phyloP scores from a whole-genome alignment of 2,888 invertebrate species.

The Chrysopilus asiliformis region DNA sequence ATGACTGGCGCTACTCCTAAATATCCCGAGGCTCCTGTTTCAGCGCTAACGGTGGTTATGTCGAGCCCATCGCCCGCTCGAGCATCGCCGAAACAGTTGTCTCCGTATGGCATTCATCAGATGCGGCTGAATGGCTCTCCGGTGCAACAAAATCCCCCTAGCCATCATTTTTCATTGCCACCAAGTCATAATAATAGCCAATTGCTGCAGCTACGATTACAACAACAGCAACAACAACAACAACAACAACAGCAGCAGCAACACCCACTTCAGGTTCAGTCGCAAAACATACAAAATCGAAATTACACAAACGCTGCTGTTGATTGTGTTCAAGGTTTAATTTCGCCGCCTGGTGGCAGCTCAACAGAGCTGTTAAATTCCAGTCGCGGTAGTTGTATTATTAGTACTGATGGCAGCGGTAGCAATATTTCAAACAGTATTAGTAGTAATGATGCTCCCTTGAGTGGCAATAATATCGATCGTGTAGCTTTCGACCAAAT shows the following conservation, averaged over 20 bases:
- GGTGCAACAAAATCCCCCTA: conserved; percentile 7
- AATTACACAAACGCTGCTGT: conserved; percentile 4
- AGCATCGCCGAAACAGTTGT: conserved; percentile 10
- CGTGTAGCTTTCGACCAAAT: too few relatives aligned
- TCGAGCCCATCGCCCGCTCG: conserved; percentile 12
- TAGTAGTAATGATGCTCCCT: not conserved
- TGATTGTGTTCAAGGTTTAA: too few relatives aligned
- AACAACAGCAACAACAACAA: conserved; percentile 16
- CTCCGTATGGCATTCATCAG: too few relatives aligned
- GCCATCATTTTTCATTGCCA: too few relatives aligned
- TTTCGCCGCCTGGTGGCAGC: too few relatives aligned
- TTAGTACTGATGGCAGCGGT: conserved; percentile 1
- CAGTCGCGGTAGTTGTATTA: conserved; percentile 8
- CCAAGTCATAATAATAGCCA: conserved; percentile 8
- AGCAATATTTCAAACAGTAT: not conserved
- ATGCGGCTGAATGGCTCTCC: too few relatives aligned
- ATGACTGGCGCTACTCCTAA: conserved; percentile 13
- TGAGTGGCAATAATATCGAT: too few relatives aligned
- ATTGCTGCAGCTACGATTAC: conserved; percentile 19
- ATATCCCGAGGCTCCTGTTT: conserved; percentile 11
- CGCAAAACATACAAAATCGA: conserved; percentile 5
- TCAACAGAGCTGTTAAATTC: too few relatives aligned
- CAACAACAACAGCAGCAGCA: conserved; percentile 12
- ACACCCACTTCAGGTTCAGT: conserved; percentile 8
- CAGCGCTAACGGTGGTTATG: conserved; percentile 9